A percentile compares a stretch with the other conserved stretches of the same genome.
These are phyloP conservation scores for Ypsolopha scabrella DNA, from an alignment of 2,888 invertebrate genomes.

Conservation along the genomic window DNA sequence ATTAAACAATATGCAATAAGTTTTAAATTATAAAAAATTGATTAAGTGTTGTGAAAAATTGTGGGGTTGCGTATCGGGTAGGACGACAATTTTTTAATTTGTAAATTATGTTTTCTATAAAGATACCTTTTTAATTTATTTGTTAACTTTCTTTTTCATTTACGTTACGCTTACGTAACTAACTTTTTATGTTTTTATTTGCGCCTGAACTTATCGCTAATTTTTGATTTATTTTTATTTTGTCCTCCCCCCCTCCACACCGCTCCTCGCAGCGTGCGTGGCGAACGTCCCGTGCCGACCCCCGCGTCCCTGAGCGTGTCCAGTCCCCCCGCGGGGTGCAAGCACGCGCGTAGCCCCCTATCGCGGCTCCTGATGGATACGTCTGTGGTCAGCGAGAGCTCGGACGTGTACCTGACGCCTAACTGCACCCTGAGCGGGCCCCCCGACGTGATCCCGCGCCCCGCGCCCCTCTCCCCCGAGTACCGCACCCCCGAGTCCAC, in stretches of 20 bases:
- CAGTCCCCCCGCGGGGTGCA: no score
- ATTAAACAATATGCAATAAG: no score
- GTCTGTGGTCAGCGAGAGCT: slow-evolving; percentile 28
- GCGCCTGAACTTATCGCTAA: neutral
- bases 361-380: slow-evolving; percentile 38
- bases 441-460: slow-evolving; percentile 48
- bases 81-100: no score
- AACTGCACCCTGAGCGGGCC: slow-evolving; percentile 37
- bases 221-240: neutral
- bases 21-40: no score
- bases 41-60: no score
- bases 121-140: no score
- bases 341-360: slow-evolving; percentile 14
- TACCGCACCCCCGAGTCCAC: slow-evolving; percentile 9
- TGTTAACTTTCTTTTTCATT: no score
- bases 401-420: slow-evolving; percentile 47
- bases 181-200: slow-evolving; percentile 17
- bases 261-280: slow-evolving; percentile 31
- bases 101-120: no score
- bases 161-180: slow-evolving; percentile 36
- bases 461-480: slow-evolving; percentile 13
- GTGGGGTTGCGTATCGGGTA: no score
- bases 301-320: slow-evolving; percentile 7
- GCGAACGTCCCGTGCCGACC: slow-evolving; percentile 32
- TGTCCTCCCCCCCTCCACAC: neutral